These are phyloP conservation scores for Halcyon malimbica DNA, from an alignment of 2,113 vertebrate genomes.

Conservation along the genomic window DNA sequence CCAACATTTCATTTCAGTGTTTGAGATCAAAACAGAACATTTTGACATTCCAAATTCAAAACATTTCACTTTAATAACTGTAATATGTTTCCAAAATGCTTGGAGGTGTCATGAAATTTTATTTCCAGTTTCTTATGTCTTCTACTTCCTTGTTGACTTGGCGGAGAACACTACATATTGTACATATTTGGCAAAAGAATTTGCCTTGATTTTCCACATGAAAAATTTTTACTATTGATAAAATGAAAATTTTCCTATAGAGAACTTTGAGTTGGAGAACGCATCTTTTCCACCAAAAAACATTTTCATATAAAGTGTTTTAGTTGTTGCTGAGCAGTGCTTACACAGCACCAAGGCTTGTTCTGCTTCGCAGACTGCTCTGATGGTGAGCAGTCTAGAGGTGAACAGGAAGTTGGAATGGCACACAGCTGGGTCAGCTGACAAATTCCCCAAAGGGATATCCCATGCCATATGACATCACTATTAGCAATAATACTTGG, in stretches of 20 bases:
- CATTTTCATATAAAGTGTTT: background rate
- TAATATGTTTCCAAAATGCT: background rate
- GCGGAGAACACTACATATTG: background rate
- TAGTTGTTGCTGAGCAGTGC: background rate
- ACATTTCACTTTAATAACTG: background rate
- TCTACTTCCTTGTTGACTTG: background rate
- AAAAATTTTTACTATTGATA: background rate
- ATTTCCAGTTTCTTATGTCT: background rate
- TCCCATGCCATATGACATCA: background rate
- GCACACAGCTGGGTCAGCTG: background rate
- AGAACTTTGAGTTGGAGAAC: background rate
- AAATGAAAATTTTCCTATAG: background rate
- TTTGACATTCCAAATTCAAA: background rate
- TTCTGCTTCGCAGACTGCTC: background rate
- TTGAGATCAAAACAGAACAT: background rate
- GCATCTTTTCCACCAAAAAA: background rate
- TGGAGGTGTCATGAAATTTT: background rate
- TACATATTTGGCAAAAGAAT: background rate
- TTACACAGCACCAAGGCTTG: background rate
- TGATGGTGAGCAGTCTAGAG: fast-evolving
- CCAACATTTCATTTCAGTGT: background rate
- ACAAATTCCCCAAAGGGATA: background rate
- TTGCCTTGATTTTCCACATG: background rate
- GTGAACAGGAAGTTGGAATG: background rate
- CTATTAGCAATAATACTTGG: background rate